Conservation (phyloP, 2,113 vertebrate species). For the Neodon shergylaensis region DNA sequence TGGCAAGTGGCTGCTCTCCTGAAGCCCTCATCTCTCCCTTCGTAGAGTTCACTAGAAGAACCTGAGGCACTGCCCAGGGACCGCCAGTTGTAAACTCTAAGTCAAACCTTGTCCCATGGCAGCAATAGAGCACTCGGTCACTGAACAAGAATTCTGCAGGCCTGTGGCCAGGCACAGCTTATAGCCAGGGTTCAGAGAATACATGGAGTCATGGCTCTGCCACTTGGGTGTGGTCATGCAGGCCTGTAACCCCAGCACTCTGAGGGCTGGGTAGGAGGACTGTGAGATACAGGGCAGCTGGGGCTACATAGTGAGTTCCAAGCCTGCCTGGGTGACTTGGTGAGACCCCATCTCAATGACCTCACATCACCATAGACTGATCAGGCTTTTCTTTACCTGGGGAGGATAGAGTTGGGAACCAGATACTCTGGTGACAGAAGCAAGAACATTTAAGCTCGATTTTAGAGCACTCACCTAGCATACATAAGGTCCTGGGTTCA, state of each 20-base stretch:
- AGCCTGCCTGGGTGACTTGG: background rate
- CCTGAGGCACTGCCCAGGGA: background rate
- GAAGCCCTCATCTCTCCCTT: background rate
- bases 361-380: background rate
- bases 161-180: background rate
- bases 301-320: background rate
- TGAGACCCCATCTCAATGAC: background rate
- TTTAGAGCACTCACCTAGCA: background rate
- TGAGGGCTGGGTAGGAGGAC: background rate
- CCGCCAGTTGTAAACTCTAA: background rate
- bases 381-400: background rate
- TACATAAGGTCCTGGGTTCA: background rate
- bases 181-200: background rate
- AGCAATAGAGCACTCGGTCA: background rate
- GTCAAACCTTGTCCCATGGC: background rate
- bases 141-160: background rate
- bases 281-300: background rate
- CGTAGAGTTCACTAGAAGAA: background rate
- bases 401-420: background rate
- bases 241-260: background rate
- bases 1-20: background rate
- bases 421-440: background rate
- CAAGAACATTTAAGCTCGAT: background rate
- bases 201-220: rapidly evolving
- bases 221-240: background rate